Evolutionary conservation across 23 tunicate genomes (phyloP), one percentile per base, ranked within the genome.

Genomic region (Trididemnum nubilum): DNA sequence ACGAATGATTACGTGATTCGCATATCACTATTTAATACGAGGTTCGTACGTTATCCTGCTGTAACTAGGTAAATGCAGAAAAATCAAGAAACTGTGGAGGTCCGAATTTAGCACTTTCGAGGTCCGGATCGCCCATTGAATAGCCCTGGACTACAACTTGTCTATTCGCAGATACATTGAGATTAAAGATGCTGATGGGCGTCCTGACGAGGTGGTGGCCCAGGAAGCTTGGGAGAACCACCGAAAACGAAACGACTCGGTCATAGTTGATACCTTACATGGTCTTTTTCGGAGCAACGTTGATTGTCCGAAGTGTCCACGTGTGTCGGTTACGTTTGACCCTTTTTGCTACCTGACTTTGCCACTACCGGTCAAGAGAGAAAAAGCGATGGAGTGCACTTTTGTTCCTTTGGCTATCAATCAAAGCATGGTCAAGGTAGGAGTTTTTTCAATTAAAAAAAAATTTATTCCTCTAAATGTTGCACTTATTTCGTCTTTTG

Each of bases 251-350:
- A 94, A 94, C 81, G 81, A 71, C 34, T 86, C 92, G 1, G 57
- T 89, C 49, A 87, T 94, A 35, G 95, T 89, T 0, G 95, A 94
- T 61, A 81, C 82, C 18, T 72, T 94, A 1, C 99, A 94, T 52
- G 99, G 99, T 12, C 77, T 89, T 36, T 85, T 89, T 58, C 89
- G 83, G 38, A 85, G 91, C 72, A 94, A 86, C 2, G 89, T 94
- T 24, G 95, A 85, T 54, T 94, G 99, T 60, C 99, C 99, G 15
- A 82, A 85, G 29, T 94, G 99, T 60, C 82, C 85, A 7, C 85
- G 99, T 2, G 81, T 94, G 15, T 94, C 99, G 5, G 88, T 94
- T 21, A 94, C 99, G 35, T 94, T 94, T 69, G 99, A 94, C 69
- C 99, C 99, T 15, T 94, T 89, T 77, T 94, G 99, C 35, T 85